Percentiles rank a stretch among this genome's conserved stretches.
phyloP scores from a whole-genome alignment of 2,888 invertebrate species.

The Cryptosula pallasiana region DNA sequence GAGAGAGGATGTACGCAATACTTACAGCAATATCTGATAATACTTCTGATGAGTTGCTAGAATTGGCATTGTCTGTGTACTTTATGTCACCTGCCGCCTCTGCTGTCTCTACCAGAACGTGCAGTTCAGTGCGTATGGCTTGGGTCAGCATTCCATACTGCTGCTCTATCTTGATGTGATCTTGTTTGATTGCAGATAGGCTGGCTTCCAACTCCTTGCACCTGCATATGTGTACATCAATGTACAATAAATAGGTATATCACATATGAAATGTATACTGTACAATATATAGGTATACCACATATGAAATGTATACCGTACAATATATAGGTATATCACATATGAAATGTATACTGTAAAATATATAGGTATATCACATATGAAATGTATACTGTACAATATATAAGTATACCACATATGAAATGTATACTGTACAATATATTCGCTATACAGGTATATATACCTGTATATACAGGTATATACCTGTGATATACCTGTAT shows the following conservation, averaged over 20 bases:
- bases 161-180: not conserved
- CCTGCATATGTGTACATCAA: not conserved
- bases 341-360: not conserved
- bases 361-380: not conserved
- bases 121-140: not conserved
- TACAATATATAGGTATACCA: not conserved
- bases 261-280: too few relatives aligned
- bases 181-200: not conserved
- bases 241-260: not conserved
- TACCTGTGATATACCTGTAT: too few relatives aligned
- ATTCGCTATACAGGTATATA: too few relatives aligned
- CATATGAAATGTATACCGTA: not conserved
- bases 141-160: not conserved
- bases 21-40: not conserved
- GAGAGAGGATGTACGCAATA: too few relatives aligned
- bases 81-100: not conserved
- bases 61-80: not conserved
- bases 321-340: too few relatives aligned
- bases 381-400: too few relatives aligned
- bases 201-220: slow-evolving; percentile 3
- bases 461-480: too few relatives aligned
- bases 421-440: not conserved
- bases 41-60: not conserved
- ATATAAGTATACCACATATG: not conserved
- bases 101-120: slow-evolving; percentile 19